Percentiles rank a stretch among this genome's conserved stretches.
These are phyloP conservation scores for Bombus soroeensis DNA, from an alignment of 1,140 invertebrate species.

Conservation along the genomic window DNA sequence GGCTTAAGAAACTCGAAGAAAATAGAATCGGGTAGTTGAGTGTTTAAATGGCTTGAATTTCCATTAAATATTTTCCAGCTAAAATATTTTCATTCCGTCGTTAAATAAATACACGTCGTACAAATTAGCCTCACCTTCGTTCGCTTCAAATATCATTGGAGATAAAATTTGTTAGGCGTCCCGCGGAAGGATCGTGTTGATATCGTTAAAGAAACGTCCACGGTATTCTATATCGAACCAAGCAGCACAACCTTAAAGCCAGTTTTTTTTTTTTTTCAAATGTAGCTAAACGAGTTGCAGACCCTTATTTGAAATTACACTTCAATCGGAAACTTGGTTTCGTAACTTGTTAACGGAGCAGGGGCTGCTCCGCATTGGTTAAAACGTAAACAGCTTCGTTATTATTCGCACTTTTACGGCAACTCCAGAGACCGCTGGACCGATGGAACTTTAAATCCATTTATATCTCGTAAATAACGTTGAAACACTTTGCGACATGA, in stretches of 20 bases:
- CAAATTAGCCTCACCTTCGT: too few relatives aligned
- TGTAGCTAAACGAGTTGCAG: background rate
- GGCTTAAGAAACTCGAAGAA: too few relatives aligned
- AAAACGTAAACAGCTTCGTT: slow-evolving; percentile 14
- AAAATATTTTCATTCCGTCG: too few relatives aligned
- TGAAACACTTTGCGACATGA: slow-evolving; percentile 53
- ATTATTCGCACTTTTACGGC: slow-evolving; percentile 37
- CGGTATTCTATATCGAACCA: background rate
- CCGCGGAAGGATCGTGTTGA: too few relatives aligned
- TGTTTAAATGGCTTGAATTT: too few relatives aligned
- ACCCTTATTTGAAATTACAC: slow-evolving; percentile 4
- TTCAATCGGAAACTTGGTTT: background rate
- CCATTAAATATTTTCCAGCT: too few relatives aligned
- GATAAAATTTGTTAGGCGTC: too few relatives aligned
- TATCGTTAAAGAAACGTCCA: background rate
- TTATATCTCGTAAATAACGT: slow-evolving; percentile 67
- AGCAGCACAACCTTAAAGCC: background rate
- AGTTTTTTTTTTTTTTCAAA: background rate
- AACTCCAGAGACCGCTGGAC: background rate
- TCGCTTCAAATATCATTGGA: too few relatives aligned
- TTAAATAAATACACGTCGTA: too few relatives aligned
- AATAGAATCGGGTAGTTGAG: too few relatives aligned
- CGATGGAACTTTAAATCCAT: slow-evolving; percentile 64
- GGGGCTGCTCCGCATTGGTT: background rate
- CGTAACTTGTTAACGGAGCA: slow-evolving; percentile 5